These are phyloP conservation scores for Colostygia pectinataria DNA, from an alignment of 2,888 invertebrate genomes.

Conservation along the genomic window DNA sequence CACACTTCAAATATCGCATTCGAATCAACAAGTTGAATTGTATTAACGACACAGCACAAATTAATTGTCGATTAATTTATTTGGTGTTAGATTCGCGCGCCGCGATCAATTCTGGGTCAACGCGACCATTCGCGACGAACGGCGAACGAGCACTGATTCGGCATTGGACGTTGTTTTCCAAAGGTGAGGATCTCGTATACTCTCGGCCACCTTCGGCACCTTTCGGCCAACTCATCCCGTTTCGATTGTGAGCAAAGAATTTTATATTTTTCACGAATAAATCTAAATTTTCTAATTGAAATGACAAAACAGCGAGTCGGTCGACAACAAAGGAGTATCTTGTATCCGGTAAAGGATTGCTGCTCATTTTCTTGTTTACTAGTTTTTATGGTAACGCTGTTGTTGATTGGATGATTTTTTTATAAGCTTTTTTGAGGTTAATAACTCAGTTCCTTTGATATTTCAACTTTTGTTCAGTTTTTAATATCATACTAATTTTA, in stretches of 20 bases:
- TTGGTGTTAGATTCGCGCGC: slow-evolving; percentile 51
- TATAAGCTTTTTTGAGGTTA: not conserved
- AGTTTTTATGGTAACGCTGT: slow-evolving; percentile 4
- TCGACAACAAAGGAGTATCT: slow-evolving; percentile 29
- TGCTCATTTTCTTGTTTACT: slow-evolving; percentile 2
- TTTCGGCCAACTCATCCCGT: slow-evolving; percentile 69
- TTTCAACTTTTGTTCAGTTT: too few species aligned
- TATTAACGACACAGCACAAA: slow-evolving; percentile 59
- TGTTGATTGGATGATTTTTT: not conserved
- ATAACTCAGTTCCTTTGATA: not conserved
- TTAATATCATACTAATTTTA: too few species aligned
- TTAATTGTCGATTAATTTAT: slow-evolving; percentile 56
- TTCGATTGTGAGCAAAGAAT: slow-evolving; percentile 73
- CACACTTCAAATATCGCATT: slow-evolving; percentile 32
- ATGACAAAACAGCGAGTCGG: slow-evolving; percentile 43
- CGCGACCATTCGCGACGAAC: slow-evolving; percentile 56
- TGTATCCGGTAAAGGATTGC: slow-evolving; percentile 19
- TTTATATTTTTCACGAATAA: slow-evolving; percentile 63
- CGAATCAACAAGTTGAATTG: slow-evolving; percentile 53
- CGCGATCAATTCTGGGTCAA: slow-evolving; percentile 32
- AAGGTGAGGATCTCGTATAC: slow-evolving; percentile 75
- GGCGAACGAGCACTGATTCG: slow-evolving; percentile 73
- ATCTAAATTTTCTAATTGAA: slow-evolving; percentile 51
- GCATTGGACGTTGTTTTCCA: slow-evolving; percentile 74
- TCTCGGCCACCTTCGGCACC: slow-evolving; percentile 63